These are phyloP conservation scores for Ceratina japonica DNA, from an alignment of 1,140 invertebrate genomes.

Conservation along the genomic window DNA sequence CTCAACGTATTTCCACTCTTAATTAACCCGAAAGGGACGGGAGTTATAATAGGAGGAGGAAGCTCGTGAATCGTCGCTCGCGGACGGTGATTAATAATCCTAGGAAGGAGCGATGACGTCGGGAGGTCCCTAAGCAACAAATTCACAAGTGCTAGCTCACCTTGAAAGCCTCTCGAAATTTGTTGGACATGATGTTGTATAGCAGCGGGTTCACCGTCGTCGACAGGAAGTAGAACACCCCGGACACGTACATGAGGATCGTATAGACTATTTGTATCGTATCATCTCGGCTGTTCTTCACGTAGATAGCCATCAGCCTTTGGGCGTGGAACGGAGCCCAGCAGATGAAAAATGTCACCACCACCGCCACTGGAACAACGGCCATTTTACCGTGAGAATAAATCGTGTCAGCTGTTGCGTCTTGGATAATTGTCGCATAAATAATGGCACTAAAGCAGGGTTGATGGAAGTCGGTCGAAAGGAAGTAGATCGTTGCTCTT, in stretches of 20 bases:
- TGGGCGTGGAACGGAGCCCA: conserved; percentile 98
- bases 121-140: not conserved
- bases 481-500: not conserved
- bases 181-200: conserved; percentile 93
- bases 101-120: too few relatives aligned
- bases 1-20: not conserved
- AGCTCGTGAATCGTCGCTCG: too few relatives aligned
- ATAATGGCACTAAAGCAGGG: not conserved
- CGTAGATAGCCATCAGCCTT: conserved; percentile 87
- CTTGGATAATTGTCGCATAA: not conserved
- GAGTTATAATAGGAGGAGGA: not conserved
- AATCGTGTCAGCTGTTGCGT: not conserved
- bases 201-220: conserved; percentile 91
- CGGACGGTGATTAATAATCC: not conserved
- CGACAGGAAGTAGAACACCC: conserved; percentile 86
- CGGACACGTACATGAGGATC: conserved; percentile 84
- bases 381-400: not conserved
- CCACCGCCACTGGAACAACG: conserved; percentile 90
- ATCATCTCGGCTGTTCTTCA: conserved; percentile 68
- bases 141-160: conserved; percentile 74
- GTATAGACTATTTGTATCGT: conserved; percentile 80
- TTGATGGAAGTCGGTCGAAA: not conserved
- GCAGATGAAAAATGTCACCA: conserved; percentile 95
- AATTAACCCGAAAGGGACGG: not conserved
- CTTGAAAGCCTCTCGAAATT: conserved; percentile 91